Evolutionary conservation across 2,888 invertebrate genomes (phyloP).

Genomic region (Xanthorhoe spadicearia): DNA sequence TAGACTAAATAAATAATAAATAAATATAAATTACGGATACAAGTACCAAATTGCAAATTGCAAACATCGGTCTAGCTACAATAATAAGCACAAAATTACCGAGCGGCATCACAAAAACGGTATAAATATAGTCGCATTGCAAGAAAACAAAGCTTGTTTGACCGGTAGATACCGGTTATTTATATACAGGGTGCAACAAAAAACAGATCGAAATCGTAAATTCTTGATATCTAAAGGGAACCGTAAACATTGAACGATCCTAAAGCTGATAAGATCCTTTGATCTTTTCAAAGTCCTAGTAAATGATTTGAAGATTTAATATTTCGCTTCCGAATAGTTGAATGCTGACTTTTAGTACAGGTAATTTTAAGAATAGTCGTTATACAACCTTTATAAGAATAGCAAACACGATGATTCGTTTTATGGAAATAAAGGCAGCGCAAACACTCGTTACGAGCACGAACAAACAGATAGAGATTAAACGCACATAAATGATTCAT

Average conservation of each 20-base stretch:
- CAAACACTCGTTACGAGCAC: slow-evolving; percentile 57
- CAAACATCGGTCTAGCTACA: slow-evolving; percentile 12
- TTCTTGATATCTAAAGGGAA: too few relatives aligned
- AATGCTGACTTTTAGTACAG: too few relatives aligned
- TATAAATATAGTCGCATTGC: slow-evolving; percentile 29
- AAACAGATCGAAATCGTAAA: neutral
- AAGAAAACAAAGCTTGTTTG: slow-evolving; percentile 40
- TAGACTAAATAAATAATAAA: too few relatives aligned
- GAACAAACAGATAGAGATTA: slow-evolving; percentile 59
- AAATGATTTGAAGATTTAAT: too few relatives aligned
- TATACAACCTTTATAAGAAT: slow-evolving; percentile 33
- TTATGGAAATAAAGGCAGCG: slow-evolving; percentile 53
- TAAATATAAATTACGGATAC: neutral
- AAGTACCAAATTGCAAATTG: neutral
- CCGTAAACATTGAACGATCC: too few relatives aligned
- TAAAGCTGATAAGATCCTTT: too few relatives aligned
- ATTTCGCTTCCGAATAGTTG: too few relatives aligned
- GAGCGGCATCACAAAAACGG: slow-evolving; percentile 25
- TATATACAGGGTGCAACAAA: neutral
- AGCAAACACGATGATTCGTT: slow-evolving; percentile 52
- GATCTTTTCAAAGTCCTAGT: too few relatives aligned
- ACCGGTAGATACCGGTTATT: slow-evolving; percentile 39
- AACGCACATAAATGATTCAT: slow-evolving; percentile 63
- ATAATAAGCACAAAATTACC: slow-evolving; percentile 9
- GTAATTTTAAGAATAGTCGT: neutral